Evolutionary conservation across 1,140 invertebrate genomes (phyloP).

Genomic region (Diorhabda sublineata): DNA sequence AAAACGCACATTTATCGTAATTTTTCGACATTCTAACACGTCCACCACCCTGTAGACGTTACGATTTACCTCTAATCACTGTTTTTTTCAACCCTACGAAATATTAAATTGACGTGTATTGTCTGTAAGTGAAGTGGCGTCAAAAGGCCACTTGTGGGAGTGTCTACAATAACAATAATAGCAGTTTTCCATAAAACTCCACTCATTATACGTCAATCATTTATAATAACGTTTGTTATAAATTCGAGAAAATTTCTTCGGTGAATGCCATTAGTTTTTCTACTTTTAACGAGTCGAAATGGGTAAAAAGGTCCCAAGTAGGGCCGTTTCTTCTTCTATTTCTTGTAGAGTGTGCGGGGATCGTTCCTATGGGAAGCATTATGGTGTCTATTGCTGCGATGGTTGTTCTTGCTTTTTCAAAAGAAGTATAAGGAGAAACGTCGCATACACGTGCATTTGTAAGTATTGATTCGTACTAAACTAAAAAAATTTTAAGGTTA

Average conservation of each 20-base stretch:
- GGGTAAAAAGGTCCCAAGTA: slow-evolving; percentile 48
- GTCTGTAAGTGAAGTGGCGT: slow-evolving; percentile 21
- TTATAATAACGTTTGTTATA: slow-evolving; percentile 22
- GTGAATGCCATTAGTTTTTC: slow-evolving; percentile 5
- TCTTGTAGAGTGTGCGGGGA: slow-evolving; percentile 79
- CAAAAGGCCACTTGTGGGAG: slow-evolving; percentile 30
- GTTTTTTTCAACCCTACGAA: slow-evolving; percentile 18
- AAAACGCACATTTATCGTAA: too few relatives aligned
- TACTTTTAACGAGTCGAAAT: background rate
- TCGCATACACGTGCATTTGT: slow-evolving; percentile 75
- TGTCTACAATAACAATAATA: slow-evolving; percentile 1
- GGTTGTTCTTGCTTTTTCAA: slow-evolving; percentile 90
- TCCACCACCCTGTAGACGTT: too few relatives aligned
- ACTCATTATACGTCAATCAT: slow-evolving; percentile 34
- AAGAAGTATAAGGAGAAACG: slow-evolving; percentile 65
- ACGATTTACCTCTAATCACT: slow-evolving; percentile 2
- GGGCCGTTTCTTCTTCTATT: slow-evolving; percentile 63
- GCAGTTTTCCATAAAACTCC: slow-evolving; percentile 25
- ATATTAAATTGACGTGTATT: slow-evolving; percentile 31
- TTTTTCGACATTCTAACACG: too few relatives aligned
- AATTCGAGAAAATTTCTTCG: slow-evolving; percentile 19
- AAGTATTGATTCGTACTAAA: slow-evolving; percentile 33
- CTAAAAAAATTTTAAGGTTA: too few relatives aligned
- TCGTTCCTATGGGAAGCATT: slow-evolving; percentile 82
- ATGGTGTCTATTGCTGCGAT: slow-evolving; percentile 82